Base-by-base conservation (phyloP, 2,888 invertebrate genomes). In the Epistrophe grossulariae region DNA sequence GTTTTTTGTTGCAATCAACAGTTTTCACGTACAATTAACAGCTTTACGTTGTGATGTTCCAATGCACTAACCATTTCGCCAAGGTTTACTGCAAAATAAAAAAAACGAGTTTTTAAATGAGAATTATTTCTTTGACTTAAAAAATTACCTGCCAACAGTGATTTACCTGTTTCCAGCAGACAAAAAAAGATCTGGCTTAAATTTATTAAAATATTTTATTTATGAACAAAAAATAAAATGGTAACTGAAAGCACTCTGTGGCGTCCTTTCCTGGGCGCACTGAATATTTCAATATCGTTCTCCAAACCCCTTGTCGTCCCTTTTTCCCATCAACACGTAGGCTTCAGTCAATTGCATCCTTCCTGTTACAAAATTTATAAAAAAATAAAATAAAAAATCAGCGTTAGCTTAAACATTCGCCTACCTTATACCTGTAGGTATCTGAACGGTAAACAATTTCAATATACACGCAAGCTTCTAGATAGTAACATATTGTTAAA, bases 401-500 rank as follows among this genome's bases (percentile, higher is more conserved):
- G 9, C 48, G 17, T 17, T 17, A 17, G 24, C 15, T 24, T 24
- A 52, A 52, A 24, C 7, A 4, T 24, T 52, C 17, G 3, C 4
- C 4, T 11, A 38, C 11, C 15, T 2, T n/a, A n/a, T n/a, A 24
- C 24, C 24, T 24, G 24, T 24, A 24, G 1, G 3, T 24, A 72
- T 35, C 28, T 11, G 1, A n/a, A 11, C 19, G 48, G 40, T 60
- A 72, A 60, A 72, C 11, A 59, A 59, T 62, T 73, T 62, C 38
- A 40, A 24, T 55, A 62, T n/a, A 43, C 43, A 59, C 15, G 31
- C 7, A 57, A 7, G 9, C n/a, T 4, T 38, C 9, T 50, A 13
- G 35, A 64, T 64, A 64, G 48, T 38, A 40, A 43, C 64, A 76
- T 76, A 76, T 77, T 68, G 68, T 57, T 45, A 59, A 45, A 66